phyloP scores from a whole-genome alignment of 2,888 invertebrate species.

The Copidosoma aretas region DNA sequence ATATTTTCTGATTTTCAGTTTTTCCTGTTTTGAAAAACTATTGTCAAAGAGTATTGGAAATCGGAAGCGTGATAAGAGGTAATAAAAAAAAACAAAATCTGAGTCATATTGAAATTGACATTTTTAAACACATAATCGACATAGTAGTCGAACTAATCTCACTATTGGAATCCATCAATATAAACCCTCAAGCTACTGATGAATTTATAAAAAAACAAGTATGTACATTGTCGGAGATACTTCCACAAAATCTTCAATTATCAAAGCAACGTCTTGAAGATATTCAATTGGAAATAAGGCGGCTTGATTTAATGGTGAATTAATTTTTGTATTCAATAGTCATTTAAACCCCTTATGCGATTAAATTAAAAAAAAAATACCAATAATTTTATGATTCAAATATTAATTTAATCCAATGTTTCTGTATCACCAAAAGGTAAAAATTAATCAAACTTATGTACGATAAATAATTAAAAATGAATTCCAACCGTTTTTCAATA shows the following conservation, averaged over 20 bases:
- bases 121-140: not conserved
- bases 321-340: not conserved
- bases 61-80: not conserved
- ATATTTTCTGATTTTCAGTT: not conserved
- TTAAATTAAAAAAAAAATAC: not conserved
- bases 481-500: no score
- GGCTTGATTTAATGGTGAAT: constrained; percentile 17
- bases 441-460: no score
- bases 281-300: constrained; percentile 9
- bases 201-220: constrained; percentile 13
- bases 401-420: not conserved
- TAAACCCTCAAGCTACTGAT: not conserved
- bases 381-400: not conserved
- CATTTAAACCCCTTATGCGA: not conserved
- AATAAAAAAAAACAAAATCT: constrained; percentile 9
- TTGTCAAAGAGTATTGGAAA: not conserved
- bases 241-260: constrained; percentile 5
- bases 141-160: constrained; percentile 2
- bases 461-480: no score
- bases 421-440: no score
- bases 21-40: not conserved
- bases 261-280: constrained; percentile 8
- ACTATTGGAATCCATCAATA: not conserved
- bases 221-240: not conserved
- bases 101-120: not conserved